A percentile compares a stretch with the other conserved stretches of the same genome.
Conservation (phyloP, 2,113 vertebrate genomes). For the Strigops habroptila region DNA sequence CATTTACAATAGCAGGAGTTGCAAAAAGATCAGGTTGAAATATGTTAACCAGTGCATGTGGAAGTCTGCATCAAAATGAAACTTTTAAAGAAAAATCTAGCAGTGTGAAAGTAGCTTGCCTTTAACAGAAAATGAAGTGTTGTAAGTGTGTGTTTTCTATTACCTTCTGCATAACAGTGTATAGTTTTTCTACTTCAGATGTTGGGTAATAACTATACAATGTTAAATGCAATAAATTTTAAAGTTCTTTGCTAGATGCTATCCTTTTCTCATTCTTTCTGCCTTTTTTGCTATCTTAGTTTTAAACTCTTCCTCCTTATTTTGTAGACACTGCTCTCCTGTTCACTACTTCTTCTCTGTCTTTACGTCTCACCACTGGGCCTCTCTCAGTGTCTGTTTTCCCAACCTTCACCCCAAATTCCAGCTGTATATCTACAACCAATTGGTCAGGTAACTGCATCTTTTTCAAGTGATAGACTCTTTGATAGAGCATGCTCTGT, state of each 20-base stretch:
- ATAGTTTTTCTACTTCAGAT: conserved; percentile 47
- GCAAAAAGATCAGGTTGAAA: not conserved
- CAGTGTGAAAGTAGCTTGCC: conserved; percentile 8
- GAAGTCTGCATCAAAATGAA: not conserved
- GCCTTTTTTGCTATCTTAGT: conserved; percentile 74
- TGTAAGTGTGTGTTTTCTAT: not conserved
- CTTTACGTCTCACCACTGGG: conserved; percentile 98
- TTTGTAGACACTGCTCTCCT: conserved; percentile 98
- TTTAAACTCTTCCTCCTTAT: conserved; percentile 83
- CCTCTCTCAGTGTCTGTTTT: conserved; percentile 98
- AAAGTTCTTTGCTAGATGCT: conserved; percentile 67
- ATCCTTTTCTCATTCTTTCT: conserved; percentile 79
- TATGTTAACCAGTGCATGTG: not conserved
- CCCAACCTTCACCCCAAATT: conserved; percentile 99
- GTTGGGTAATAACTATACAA: conserved; percentile 48
- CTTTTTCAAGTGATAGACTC: conserved; percentile 79
- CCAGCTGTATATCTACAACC: conserved; percentile 99
- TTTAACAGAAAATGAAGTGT: not conserved
- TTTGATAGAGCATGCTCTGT: conserved; percentile 93
- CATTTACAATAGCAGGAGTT: not conserved
- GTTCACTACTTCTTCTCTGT: conserved; percentile 99
- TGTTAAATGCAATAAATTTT: conserved; percentile 51
- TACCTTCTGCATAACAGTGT: conserved; percentile 46
- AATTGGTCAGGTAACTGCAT: conserved; percentile 98
- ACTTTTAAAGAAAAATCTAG: not conserved